Conservation (phyloP, 2,113 vertebrate genomes). For the Heterotilapia buettikoferi region DNA sequence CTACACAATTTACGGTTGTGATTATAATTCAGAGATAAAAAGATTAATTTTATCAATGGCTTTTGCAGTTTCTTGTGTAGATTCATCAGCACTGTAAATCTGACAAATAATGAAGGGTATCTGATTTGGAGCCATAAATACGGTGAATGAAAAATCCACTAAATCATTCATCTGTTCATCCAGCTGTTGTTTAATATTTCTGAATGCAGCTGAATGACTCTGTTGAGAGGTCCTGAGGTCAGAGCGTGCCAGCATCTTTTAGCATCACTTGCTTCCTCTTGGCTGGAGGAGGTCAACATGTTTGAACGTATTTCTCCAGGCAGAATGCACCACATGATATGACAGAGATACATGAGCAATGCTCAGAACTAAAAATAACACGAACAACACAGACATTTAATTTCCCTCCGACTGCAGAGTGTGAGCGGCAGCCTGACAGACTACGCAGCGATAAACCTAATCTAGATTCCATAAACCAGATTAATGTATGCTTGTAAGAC, state of each 20-base stretch:
- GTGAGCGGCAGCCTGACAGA: background rate
- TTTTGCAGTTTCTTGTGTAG: background rate
- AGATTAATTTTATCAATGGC: background rate
- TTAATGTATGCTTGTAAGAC: background rate
- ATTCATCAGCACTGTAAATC: background rate
- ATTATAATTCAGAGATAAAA: background rate
- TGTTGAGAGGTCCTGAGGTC: background rate
- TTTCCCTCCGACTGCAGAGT: background rate
- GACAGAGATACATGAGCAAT: constrained; percentile 14
- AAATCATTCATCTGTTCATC: background rate
- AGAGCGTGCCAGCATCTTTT: constrained; percentile 26
- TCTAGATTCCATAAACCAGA: constrained; percentile 3
- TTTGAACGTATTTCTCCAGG: background rate
- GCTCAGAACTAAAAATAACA: constrained; percentile 47
- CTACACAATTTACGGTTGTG: background rate
- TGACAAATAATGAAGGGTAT: background rate
- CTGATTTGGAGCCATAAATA: background rate
- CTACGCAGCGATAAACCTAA: background rate
- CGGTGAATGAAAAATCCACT: background rate
- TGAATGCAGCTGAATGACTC: background rate
- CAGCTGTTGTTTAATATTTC: background rate
- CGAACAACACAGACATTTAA: constrained; percentile 2
- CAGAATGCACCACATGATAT: constrained; percentile 18
- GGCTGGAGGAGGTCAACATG: constrained; percentile 50
- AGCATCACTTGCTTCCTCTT: constrained; percentile 58